Percentiles rank a stretch among this genome's conserved stretches.
Conservation (phyloP, 2,113 vertebrate species). For the Papio anubis region DNA sequence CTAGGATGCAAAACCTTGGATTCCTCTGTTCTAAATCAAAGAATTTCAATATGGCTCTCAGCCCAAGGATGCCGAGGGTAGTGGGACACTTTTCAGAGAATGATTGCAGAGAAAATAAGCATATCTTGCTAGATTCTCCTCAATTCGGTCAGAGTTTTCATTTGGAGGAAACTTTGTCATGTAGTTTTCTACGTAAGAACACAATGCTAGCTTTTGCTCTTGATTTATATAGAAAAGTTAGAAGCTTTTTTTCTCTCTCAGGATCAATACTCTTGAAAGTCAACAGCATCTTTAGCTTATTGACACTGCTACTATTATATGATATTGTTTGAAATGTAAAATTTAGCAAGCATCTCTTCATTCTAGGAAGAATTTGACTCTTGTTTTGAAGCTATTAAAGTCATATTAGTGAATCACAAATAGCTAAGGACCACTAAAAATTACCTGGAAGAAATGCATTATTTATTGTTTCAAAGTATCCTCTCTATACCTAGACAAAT, state of each 20-base stretch:
- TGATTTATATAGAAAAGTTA: neutral
- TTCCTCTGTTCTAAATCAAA: neutral
- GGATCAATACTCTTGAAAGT: neutral
- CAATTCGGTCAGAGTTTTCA: neutral
- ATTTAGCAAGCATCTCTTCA: neutral
- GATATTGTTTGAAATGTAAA: neutral
- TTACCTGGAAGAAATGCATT: neutral
- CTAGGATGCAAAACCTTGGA: neutral
- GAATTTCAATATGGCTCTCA: neutral
- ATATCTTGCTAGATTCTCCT: neutral
- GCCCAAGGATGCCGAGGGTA: neutral
- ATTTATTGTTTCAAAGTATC: neutral
- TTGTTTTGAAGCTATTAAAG: neutral
- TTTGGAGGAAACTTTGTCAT: neutral
- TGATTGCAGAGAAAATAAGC: neutral
- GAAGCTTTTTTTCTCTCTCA: neutral
- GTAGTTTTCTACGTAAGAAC: neutral
- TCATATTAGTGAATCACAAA: neutral
- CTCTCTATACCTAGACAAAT: neutral
- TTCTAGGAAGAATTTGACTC: neutral
- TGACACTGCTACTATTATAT: neutral
- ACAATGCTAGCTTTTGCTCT: neutral
- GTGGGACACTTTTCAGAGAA: neutral
- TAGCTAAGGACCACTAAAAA: neutral
- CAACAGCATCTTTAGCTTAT: neutral